These are phyloP conservation scores for Geotrupes spiniger DNA, from an alignment of 2,888 invertebrate genomes.

Conservation along the genomic window DNA sequence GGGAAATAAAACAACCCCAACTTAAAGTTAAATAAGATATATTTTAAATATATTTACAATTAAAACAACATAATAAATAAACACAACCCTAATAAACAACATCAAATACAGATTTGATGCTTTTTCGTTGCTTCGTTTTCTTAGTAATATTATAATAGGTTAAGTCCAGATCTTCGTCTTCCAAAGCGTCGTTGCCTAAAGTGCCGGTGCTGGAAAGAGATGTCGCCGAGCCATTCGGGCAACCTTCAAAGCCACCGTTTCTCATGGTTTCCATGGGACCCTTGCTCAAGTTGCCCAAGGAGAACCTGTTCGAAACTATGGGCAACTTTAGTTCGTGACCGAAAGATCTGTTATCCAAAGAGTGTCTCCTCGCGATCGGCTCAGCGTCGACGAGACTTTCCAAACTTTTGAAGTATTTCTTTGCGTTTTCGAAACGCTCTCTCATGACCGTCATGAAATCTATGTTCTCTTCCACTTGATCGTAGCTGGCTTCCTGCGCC, in stretches of 20 bases:
- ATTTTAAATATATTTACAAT: constrained; percentile 1
- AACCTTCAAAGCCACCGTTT: constrained; percentile 16
- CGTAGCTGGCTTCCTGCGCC: constrained; percentile 19
- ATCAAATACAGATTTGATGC: constrained; percentile 19
- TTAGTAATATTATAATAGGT: constrained; percentile 15
- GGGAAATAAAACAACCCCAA: too few species aligned
- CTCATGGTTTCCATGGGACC: constrained; percentile 14
- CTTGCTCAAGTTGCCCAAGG: constrained; percentile 18
- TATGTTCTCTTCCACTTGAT: constrained; percentile 14
- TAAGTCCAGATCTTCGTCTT: constrained; percentile 20
- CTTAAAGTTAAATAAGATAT: too few species aligned
- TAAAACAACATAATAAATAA: constrained; percentile 1
- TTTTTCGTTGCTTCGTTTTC: constrained; percentile 16
- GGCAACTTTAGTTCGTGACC: neutral
- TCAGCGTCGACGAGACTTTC: neutral
- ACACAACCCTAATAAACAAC: constrained; percentile 13
- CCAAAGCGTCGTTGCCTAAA: constrained; percentile 8
- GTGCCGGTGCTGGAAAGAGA: constrained; percentile 17
- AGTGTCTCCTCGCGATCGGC: constrained; percentile 9
- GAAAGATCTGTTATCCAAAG: constrained; percentile 10
- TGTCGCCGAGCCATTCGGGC: constrained; percentile 14
- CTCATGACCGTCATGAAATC: constrained; percentile 19
- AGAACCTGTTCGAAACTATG: constrained; percentile 16
- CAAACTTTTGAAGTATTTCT: constrained; percentile 19
- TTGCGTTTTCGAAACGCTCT: constrained; percentile 17